phyloP scores from a whole-genome alignment of 2,113 vertebrate genomes.

The Ornithorhynchus anatinus region DNA sequence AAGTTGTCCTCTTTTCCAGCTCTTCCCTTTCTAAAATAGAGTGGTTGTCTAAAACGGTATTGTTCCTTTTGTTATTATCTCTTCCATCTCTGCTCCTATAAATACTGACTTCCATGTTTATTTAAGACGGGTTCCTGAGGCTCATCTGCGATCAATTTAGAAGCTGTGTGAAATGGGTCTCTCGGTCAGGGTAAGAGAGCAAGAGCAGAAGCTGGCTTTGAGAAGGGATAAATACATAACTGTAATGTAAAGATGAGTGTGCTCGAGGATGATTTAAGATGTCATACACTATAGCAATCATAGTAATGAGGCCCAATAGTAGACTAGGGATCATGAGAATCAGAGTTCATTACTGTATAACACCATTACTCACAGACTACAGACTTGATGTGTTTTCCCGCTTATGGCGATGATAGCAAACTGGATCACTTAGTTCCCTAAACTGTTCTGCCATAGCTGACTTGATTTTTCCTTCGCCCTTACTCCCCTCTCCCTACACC shows the following conservation, averaged over 20 bases:
- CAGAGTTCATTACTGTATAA: too few relatives aligned
- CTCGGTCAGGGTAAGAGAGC: not conserved
- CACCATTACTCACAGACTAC: too few relatives aligned
- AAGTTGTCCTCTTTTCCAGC: conserved; percentile 12
- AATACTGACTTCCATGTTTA: not conserved
- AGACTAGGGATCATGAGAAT: too few relatives aligned
- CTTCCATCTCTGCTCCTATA: not conserved
- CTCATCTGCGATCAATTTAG: not conserved
- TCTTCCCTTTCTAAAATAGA: conserved; percentile 25
- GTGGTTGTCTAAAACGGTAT: not conserved
- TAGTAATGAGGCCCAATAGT: too few relatives aligned
- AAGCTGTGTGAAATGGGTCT: not conserved
- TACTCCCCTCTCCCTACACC: too few relatives aligned
- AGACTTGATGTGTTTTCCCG: too few relatives aligned
- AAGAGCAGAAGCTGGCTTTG: not conserved
- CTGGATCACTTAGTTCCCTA: too few relatives aligned
- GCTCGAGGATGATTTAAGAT: not conserved
- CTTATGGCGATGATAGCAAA: too few relatives aligned
- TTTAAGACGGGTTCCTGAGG: not conserved
- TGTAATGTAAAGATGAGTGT: not conserved
- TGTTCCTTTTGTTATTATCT: not conserved
- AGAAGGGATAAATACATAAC: not conserved
- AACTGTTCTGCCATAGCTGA: too few relatives aligned
- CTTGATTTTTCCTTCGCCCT: too few relatives aligned
- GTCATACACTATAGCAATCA: not conserved